Base-by-base conservation (phyloP, 2,888 invertebrate species). In the Clanis bilineata region DNA sequence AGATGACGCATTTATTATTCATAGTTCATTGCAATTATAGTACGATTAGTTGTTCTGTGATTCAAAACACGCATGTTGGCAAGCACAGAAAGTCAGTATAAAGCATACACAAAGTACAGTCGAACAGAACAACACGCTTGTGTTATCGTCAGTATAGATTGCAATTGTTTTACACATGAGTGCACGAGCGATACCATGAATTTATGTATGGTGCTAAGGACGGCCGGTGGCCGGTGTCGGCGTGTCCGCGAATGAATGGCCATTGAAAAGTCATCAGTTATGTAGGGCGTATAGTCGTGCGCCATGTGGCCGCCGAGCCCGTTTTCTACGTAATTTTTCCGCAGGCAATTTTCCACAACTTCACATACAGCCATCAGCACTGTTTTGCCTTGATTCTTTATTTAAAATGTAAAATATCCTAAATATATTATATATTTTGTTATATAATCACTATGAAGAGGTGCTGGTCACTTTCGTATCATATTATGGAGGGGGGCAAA, bases 181-280 rank as follows among this genome's bases (percentile, higher is more conserved):
- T 72, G 72, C 68, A 76, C 71, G 71, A 76, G 73, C 73, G 72
- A 72, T 79, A 69, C 68, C 72, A 78, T 80, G 78, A 82, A 82
- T 80, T 74, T 78, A 80, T 76, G 73, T 70, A 73, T 69, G 73
- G 66, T 68, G 69, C 67, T 74, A 75, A 76, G 76, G 69, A 74
- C 68, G 69, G 43, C 44, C 23, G 45, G 66, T 57, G 68, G 66
- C 70, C 64, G 68, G 62, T 64, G 73, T 73, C 72, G 71, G 76
- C 73, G 73, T 76, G 82, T 79, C 82, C 83, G 80, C 82, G 83
- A 85, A 89, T 86, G 88, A 88, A 90, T 88, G 83, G 84, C 90
- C 88, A 92, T 92, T 84, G 90, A 85, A 90, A 91, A 90, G 86
- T 88, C 90, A 92, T 92, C 90, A 91, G 90, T 90, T 89, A 90